Evolutionary conservation across 2,888 invertebrate genomes (phyloP).

Genomic region (Tyria jacobaeae): DNA sequence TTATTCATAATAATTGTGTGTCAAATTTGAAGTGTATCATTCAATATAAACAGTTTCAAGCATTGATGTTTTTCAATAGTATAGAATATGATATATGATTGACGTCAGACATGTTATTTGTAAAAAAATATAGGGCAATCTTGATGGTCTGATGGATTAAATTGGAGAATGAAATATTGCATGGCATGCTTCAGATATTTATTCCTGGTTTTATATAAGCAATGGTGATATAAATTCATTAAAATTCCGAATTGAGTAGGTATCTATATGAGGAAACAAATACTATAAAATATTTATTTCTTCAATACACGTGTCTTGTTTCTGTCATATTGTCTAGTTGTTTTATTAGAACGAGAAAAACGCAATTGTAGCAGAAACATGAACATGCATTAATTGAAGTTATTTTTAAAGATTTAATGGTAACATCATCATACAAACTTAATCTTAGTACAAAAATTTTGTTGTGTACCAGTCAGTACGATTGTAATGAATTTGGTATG

Average conservation of each 20-base stretch:
- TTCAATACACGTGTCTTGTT: not conserved
- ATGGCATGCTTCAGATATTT: not conserved
- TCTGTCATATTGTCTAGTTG: not conserved
- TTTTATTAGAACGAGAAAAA: not conserved
- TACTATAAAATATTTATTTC: not conserved
- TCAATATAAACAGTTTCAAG: not conserved
- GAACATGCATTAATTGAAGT: not conserved
- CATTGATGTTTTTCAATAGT: not conserved
- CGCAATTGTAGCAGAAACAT: not conserved
- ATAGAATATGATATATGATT: not conserved
- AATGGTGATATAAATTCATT: no score
- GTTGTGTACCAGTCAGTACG: no score
- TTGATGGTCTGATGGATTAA: not conserved
- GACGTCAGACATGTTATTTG: slow-evolving; percentile 10
- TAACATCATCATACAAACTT: not conserved
- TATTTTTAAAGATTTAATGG: not conserved
- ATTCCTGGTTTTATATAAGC: not conserved
- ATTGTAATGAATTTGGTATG: no score
- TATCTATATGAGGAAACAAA: not conserved
- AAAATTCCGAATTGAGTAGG: no score
- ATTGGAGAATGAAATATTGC: not conserved
- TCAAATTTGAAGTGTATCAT: not conserved
- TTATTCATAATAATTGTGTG: not conserved
- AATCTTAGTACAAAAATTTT: not conserved
- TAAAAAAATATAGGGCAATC: not conserved